phyloP scores from a whole-genome alignment of 2,888 invertebrate genomes.

The Drosophila greeni region DNA sequence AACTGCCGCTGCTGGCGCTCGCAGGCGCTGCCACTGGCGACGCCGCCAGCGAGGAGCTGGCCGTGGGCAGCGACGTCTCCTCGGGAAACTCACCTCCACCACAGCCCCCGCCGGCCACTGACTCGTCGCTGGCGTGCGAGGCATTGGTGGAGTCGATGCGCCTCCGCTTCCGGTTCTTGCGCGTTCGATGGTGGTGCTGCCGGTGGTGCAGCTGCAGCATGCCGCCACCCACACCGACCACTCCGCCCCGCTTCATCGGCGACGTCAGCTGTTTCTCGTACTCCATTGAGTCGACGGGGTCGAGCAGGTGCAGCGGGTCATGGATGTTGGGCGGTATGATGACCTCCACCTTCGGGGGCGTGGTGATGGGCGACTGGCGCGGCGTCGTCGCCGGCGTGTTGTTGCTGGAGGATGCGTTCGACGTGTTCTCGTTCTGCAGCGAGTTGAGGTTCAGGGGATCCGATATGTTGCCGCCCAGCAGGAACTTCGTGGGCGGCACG shows the following conservation, averaged over 20 bases:
- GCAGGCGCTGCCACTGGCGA: conserved; percentile 54
- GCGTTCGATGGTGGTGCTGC: conserved; percentile 81
- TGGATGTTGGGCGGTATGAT: conserved; percentile 94
- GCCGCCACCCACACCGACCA: conserved; percentile 33
- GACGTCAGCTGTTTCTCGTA: conserved; percentile 89
- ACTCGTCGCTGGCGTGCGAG: conserved; percentile 61
- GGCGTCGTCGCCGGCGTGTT: conserved; percentile 94
- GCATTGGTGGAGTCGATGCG: conserved; percentile 75
- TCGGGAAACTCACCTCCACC: conserved; percentile 34
- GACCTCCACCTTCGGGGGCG: conserved; percentile 87
- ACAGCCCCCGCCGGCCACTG: neutral
- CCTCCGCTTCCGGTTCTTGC: conserved; percentile 81
- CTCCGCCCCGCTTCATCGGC: conserved; percentile 81
- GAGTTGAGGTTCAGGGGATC: conserved; percentile 97
- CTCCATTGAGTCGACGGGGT: conserved; percentile 88
- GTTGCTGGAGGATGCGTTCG: conserved; percentile 82
- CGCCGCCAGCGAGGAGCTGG: conserved; percentile 41
- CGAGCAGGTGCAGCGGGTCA: conserved; percentile 93
- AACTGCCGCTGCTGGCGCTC: conserved; percentile 30
- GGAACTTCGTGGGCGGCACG: conserved; percentile 94
- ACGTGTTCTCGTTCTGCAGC: conserved; percentile 86
- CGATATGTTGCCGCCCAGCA: conserved; percentile 94
- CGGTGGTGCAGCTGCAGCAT: conserved; percentile 57
- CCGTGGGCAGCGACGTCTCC: conserved; percentile 51
- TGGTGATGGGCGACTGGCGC: conserved; percentile 82